Evolutionary conservation across 2,797 vertebrate genomes (phyloP).

Genomic region (Geotrypetes seraphini): DNA sequence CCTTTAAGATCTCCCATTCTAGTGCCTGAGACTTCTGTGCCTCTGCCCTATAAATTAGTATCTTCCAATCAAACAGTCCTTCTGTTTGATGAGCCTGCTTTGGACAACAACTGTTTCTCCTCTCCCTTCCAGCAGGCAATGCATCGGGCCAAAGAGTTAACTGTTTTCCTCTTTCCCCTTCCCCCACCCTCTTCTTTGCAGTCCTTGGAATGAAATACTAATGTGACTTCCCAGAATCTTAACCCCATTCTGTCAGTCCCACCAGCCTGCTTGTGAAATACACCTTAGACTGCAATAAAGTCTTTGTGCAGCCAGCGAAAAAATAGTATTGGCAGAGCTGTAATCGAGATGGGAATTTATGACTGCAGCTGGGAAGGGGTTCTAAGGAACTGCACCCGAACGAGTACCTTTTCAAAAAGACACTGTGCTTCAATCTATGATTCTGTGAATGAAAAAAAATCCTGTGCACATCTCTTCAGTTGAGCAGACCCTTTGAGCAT

Average conservation of each 20-base stretch:
- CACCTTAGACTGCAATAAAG: conserved; percentile 55
- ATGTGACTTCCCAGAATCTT: conserved; percentile 32
- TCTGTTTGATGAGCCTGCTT: too few species aligned
- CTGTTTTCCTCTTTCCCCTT: too few species aligned
- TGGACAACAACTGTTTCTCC: too few species aligned
- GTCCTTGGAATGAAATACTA: conserved; percentile 21
- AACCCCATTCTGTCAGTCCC: conserved; percentile 77
- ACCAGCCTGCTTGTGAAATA: conserved; percentile 42
- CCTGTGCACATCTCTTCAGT: conserved; percentile 3
- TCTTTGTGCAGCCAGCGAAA: conserved; percentile 56
- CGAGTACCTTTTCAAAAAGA: conserved; percentile 25
- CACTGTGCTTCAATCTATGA: conserved; percentile 1
- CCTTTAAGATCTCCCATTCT: too few species aligned
- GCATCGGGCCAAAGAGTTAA: neutral
- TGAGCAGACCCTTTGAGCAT: neutral
- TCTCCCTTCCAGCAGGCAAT: too few species aligned
- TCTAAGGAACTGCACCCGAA: conserved; percentile 43
- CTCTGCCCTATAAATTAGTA: too few species aligned
- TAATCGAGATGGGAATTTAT: conserved; percentile 64
- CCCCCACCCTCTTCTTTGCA: conserved; percentile 14
- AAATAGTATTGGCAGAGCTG: conserved; percentile 59
- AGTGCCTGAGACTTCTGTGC: too few species aligned
- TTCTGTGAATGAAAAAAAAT: conserved; percentile 7
- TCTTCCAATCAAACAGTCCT: too few species aligned
- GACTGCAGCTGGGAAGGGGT: conserved; percentile 34